A percentile compares a stretch with the other conserved stretches of the same genome.
Conservation (phyloP, 1,140 invertebrate genomes). For the Drosophila murphyi region DNA sequence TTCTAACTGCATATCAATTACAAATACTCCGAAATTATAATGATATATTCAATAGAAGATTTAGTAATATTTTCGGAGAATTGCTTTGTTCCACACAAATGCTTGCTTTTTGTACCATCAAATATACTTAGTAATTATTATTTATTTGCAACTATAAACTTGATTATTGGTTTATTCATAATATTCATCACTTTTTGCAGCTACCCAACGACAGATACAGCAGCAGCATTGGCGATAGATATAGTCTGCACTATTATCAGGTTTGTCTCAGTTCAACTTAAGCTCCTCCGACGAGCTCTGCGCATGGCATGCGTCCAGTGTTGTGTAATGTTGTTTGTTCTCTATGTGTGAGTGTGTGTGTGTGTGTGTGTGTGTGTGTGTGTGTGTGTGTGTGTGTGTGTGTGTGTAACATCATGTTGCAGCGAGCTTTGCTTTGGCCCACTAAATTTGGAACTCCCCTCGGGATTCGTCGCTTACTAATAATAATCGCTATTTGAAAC, state of each 20-base stretch:
- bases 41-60: too few relatives aligned
- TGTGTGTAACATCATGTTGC: neutral
- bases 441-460: neutral
- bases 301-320: slow-evolving; percentile 17
- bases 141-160: neutral
- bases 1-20: too few relatives aligned
- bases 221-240: slow-evolving; percentile 81
- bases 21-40: too few relatives aligned
- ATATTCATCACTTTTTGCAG: slow-evolving; percentile 55
- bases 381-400: neutral
- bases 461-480: neutral
- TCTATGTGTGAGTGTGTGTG: neutral
- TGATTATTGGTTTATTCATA: slow-evolving; percentile 2
- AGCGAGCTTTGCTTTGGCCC: neutral
- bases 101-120: neutral
- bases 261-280: slow-evolving; percentile 53
- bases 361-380: neutral
- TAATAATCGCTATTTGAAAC: neutral
- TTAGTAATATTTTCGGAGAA: too few relatives aligned
- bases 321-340: slow-evolving; percentile 10
- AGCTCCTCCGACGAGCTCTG: too few relatives aligned
- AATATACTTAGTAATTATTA: neutral
- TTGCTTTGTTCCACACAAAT: neutral
- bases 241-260: slow-evolving; percentile 81
- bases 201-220: slow-evolving; percentile 75